Evolutionary conservation across 2,113 vertebrate genomes (phyloP).

Genomic region (Nothocercus julius): DNA sequence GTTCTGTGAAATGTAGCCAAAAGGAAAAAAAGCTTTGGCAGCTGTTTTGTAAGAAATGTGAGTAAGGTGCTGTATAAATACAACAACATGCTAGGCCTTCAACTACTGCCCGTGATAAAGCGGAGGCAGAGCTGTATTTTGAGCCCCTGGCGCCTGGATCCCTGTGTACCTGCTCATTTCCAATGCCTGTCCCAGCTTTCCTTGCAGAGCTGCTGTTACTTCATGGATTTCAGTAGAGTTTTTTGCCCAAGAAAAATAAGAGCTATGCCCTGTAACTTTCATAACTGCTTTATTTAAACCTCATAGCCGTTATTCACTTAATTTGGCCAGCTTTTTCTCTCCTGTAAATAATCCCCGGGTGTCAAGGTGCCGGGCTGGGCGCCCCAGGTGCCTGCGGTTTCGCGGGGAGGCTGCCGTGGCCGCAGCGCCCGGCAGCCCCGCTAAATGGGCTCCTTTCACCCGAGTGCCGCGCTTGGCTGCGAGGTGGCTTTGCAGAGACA

Average conservation of each 20-base stretch:
- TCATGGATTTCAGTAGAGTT: background rate
- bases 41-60: background rate
- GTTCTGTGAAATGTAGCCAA: background rate
- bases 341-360: background rate
- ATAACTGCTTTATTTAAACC: background rate
- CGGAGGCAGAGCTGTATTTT: background rate
- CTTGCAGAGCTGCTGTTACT: background rate
- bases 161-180: background rate
- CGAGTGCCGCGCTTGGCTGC: constrained; percentile 32
- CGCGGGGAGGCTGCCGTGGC: constrained; percentile 10
- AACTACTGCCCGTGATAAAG: background rate
- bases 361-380: background rate
- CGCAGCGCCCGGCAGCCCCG: background rate
- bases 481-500: background rate
- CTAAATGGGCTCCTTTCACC: constrained; percentile 30
- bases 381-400: background rate
- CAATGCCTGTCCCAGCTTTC: background rate
- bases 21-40: background rate
- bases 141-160: background rate
- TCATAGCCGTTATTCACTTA: background rate
- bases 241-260: background rate
- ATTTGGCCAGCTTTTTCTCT: background rate
- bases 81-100: background rate
- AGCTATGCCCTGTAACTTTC: fast-evolving
- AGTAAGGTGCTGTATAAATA: background rate